Evolutionary conservation across 2,113 vertebrate genomes (phyloP).

Genomic region (Penelope pileata): DNA sequence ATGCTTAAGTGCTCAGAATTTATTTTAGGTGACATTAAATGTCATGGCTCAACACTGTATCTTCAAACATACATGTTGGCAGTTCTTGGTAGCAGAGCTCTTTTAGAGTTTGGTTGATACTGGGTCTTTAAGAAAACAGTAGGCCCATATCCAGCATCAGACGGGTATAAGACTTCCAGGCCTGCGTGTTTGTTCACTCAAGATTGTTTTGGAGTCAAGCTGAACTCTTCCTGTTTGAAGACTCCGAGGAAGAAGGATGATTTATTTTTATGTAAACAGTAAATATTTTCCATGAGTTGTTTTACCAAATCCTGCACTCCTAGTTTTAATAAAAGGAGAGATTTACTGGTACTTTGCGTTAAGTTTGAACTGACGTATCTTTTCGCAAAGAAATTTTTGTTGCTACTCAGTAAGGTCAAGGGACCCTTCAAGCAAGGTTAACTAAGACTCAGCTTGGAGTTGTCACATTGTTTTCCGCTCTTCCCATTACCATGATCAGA

Average conservation of each 20-base stretch:
- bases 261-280: neutral
- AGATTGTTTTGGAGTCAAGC: neutral
- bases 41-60: neutral
- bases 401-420: neutral
- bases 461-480: neutral
- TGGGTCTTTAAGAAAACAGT: neutral
- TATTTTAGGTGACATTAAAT: neutral
- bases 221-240: neutral
- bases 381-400: neutral
- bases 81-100: neutral
- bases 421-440: neutral
- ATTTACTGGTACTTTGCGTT: neutral
- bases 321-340: neutral
- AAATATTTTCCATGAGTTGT: slow-evolving; percentile 4
- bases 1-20: neutral
- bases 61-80: neutral
- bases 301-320: neutral
- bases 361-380: neutral
- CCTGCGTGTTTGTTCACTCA: neutral
- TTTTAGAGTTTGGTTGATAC: neutral
- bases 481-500: fast-evolving
- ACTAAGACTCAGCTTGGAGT: neutral
- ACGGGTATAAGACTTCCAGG: neutral
- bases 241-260: neutral
- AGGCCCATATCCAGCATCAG: neutral